These are phyloP conservation scores for Eubasilissa splendida DNA, from an alignment of 2,888 invertebrate species.

Conservation along the genomic window DNA sequence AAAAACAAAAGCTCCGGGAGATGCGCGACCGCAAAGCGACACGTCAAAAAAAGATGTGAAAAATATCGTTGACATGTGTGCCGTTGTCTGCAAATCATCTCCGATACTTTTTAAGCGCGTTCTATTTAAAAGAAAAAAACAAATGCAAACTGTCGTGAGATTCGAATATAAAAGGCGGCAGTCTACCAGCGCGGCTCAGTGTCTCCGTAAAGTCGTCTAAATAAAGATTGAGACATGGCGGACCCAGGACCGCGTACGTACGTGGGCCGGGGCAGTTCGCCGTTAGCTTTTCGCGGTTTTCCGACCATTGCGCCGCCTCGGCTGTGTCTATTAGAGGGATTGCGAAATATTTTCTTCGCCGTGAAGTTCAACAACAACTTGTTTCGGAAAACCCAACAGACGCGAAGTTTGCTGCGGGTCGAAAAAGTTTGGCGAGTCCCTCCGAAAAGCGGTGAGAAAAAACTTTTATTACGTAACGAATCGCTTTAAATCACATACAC, in stretches of 20 bases:
- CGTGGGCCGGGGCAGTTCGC: conserved; percentile 16
- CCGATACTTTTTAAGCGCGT: conserved; percentile 28
- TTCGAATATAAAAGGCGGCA: conserved; percentile 50
- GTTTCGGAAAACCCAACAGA: conserved; percentile 42
- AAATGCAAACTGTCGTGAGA: conserved; percentile 8
- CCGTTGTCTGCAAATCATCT: conserved; percentile 2
- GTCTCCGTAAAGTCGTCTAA: conserved; percentile 49
- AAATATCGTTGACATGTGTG: conserved; percentile 16
- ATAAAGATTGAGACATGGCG: conserved; percentile 49
- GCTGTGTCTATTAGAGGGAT: conserved; percentile 47
- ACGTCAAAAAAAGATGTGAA: conserved; percentile 7
- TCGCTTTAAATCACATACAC: conserved; percentile 43
- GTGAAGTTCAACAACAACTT: conserved; percentile 44
- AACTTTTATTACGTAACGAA: conserved; percentile 54
- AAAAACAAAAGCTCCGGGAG: conserved; percentile 34
- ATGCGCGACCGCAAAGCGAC: conserved; percentile 3
- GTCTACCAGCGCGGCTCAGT: conserved; percentile 36
- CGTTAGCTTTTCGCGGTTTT: conserved; percentile 31
- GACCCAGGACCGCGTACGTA: background rate
- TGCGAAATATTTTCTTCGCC: conserved; percentile 35
- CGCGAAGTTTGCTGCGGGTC: conserved; percentile 50
- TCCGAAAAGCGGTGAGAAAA: conserved; percentile 52
- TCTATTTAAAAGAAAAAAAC: conserved; percentile 36
- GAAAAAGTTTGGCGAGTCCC: conserved; percentile 48
- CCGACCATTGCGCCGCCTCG: conserved; percentile 17